These are phyloP conservation scores for Drosophila takahashii DNA, from an alignment of 1,140 invertebrate genomes.

Conservation along the genomic window DNA sequence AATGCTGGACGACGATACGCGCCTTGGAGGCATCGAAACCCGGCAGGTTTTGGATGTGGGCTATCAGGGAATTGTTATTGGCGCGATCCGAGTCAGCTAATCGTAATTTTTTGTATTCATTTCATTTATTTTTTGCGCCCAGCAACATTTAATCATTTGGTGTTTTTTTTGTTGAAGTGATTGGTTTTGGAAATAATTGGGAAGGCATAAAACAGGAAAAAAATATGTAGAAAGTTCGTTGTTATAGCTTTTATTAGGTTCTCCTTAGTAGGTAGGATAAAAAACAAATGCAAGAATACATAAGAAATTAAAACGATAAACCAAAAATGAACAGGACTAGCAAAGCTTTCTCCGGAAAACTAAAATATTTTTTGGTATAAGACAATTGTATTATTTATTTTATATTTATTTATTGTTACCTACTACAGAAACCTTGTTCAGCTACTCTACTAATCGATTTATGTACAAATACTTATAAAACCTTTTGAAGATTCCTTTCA, in stretches of 20 bases:
- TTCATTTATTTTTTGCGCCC: conserved; percentile 34
- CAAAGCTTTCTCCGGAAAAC: conserved; percentile 38
- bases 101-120: conserved; percentile 33
- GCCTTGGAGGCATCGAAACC: conserved; percentile 88
- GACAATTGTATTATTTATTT: conserved; percentile 19
- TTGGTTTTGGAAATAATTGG: conserved; percentile 67
- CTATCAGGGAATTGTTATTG: conserved; percentile 88
- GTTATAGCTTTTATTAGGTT: conserved; percentile 62
- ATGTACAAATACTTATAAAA: conserved; percentile 48
- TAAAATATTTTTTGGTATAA: conserved; percentile 9
- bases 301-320: conserved; percentile 17
- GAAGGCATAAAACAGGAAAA: conserved; percentile 78
- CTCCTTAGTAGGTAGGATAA: conserved; percentile 34
- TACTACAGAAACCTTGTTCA: conserved; percentile 38
- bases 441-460: conserved; percentile 38
- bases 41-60: conserved; percentile 88
- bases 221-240: conserved; percentile 73
- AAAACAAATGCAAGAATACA: conserved; percentile 39
- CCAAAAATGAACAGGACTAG: conserved; percentile 46
- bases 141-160: conserved; percentile 38
- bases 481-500: conserved; percentile 51
- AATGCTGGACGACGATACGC: conserved; percentile 88
- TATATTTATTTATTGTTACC: conserved; percentile 22
- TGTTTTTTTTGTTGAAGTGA: conserved; percentile 30
- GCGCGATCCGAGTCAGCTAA: conserved; percentile 84